These are phyloP conservation scores for Arenaria interpres DNA, from an alignment of 2,113 vertebrate species.

Conservation along the genomic window DNA sequence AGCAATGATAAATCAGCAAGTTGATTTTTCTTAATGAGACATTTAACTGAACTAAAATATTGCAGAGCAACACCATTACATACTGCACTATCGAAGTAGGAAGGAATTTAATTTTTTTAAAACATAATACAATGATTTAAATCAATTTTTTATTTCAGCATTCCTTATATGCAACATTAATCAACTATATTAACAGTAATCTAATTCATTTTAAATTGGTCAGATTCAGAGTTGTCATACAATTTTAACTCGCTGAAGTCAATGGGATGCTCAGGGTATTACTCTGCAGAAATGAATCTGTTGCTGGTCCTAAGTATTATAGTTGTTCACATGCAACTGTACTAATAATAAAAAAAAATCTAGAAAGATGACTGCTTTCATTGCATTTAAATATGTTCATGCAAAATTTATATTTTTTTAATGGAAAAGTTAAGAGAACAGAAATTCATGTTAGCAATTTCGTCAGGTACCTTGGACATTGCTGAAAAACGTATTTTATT, in stretches of 20 bases:
- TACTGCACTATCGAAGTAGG: not conserved
- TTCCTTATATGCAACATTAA: not conserved
- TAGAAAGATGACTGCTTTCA: not conserved
- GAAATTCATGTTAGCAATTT: not conserved
- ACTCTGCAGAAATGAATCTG: not conserved
- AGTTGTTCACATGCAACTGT: not conserved
- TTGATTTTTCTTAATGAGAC: conserved; percentile 22
- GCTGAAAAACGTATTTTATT: not conserved
- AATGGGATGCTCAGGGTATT: not conserved
- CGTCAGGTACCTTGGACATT: not conserved
- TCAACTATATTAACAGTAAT: not conserved
- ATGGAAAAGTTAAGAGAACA: not conserved
- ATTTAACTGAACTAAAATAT: conserved; percentile 20
- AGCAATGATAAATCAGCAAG: not conserved
- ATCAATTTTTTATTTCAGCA: not conserved
- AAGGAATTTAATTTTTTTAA: not conserved
- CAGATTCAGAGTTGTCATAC: not conserved
- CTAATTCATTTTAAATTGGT: conserved; percentile 3
- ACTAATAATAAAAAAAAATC: not conserved
- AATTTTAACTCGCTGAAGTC: not conserved
- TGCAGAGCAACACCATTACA: not conserved
- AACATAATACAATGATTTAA: not conserved
- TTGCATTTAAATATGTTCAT: not conserved
- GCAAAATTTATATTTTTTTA: not conserved
- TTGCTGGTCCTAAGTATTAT: not conserved